Percentiles rank a stretch among this genome's conserved stretches.
Evolutionary conservation across 2,888 invertebrate species (phyloP).

Genomic region (Biston betularia): DNA sequence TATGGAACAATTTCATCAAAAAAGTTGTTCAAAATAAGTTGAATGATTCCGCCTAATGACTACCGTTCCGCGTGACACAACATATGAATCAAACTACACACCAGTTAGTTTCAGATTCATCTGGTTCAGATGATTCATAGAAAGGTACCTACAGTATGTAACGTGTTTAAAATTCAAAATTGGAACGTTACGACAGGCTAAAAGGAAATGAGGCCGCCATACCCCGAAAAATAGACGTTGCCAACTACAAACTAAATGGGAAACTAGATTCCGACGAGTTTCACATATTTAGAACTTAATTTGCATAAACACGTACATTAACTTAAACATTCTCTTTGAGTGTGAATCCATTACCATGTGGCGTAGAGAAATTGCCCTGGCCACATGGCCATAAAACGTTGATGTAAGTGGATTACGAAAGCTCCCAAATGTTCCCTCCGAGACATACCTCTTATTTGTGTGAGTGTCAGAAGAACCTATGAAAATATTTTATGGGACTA

Average conservation of each 20-base stretch:
- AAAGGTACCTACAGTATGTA: too few relatives aligned
- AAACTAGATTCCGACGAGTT: slow-evolving; percentile 14
- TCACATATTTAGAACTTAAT: slow-evolving; percentile 17
- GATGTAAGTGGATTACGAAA: slow-evolving; percentile 7
- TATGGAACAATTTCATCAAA: too few relatives aligned
- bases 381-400: slow-evolving; percentile 5
- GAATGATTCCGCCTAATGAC: too few relatives aligned
- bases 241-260: slow-evolving; percentile 19
- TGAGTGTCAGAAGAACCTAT: not conserved
- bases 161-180: slow-evolving; percentile 9
- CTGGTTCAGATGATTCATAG: too few relatives aligned
- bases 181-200: not conserved
- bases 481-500: slow-evolving; percentile 7
- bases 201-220: slow-evolving; percentile 17
- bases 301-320: slow-evolving; percentile 18
- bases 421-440: slow-evolving; percentile 3
- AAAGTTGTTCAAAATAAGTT: too few relatives aligned
- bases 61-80: too few relatives aligned
- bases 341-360: slow-evolving; percentile 4
- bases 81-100: too few relatives aligned
- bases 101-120: too few relatives aligned
- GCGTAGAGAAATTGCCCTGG: slow-evolving; percentile 2
- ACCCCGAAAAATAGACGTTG: slow-evolving; percentile 11
- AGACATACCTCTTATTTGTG: slow-evolving; percentile 6
- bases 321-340: slow-evolving; percentile 5